phyloP scores from a whole-genome alignment of 2,797 vertebrate genomes.

The Antennarius maculatus region DNA sequence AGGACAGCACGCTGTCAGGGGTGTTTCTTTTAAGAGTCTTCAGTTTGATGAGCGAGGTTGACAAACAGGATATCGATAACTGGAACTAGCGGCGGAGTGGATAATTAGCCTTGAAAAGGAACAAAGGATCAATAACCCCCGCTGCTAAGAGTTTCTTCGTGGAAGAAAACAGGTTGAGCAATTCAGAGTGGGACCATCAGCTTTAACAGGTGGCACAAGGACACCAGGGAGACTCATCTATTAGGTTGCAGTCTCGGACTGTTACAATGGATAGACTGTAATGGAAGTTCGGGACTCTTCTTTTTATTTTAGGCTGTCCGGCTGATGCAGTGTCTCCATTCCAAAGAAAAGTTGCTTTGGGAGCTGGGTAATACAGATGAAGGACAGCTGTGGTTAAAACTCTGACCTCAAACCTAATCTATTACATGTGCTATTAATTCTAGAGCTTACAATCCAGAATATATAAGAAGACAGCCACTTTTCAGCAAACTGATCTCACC shows the following conservation, averaged over 20 bases:
- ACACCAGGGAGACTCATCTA: slow-evolving; percentile 43
- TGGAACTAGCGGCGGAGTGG: slow-evolving; percentile 74
- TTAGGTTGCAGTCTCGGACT: slow-evolving; percentile 34
- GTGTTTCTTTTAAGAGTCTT: slow-evolving; percentile 51
- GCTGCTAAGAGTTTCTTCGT: slow-evolving; percentile 62
- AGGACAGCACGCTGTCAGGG: slow-evolving; percentile 53
- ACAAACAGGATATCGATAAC: slow-evolving; percentile 76
- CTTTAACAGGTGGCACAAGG: slow-evolving; percentile 40
- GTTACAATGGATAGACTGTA: slow-evolving; percentile 39
- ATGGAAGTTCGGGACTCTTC: slow-evolving; percentile 22
- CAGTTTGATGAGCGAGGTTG: slow-evolving; percentile 63
- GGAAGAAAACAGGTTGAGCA: slow-evolving; percentile 55
- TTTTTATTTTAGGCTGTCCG: slow-evolving; percentile 13
- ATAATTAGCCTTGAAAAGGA: slow-evolving; percentile 82
- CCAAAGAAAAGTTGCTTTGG: slow-evolving; percentile 15
- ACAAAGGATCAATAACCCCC: slow-evolving; percentile 76
- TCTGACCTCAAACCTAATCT: slow-evolving; percentile 2
- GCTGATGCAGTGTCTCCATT: slow-evolving; percentile 25
- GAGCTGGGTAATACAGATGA: slow-evolving; percentile 16
- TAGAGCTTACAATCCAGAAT: too few species aligned
- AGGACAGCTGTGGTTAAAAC: slow-evolving; percentile 9
- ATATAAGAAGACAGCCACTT: too few species aligned
- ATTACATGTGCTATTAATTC: not conserved
- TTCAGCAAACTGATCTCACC: too few species aligned
- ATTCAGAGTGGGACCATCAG: slow-evolving; percentile 40